These are phyloP conservation scores for Nasonia oneida DNA, from an alignment of 2,888 invertebrate species.

Conservation along the genomic window DNA sequence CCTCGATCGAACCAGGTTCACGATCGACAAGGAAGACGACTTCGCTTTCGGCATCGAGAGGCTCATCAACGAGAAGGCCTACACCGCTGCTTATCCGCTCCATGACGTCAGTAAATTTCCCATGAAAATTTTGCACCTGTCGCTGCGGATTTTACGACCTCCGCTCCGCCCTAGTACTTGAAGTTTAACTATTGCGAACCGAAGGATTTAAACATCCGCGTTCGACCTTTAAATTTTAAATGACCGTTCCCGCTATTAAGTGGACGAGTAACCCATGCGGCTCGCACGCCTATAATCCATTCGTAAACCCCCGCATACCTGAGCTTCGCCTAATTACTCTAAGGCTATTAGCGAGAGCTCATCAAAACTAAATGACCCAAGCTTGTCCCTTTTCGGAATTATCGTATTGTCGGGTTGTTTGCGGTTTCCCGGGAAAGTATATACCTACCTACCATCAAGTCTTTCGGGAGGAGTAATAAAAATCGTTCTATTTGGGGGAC, in stretches of 20 bases:
- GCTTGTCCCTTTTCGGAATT: neutral
- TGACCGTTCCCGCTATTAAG: neutral
- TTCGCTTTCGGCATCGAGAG: slow-evolving; percentile 91
- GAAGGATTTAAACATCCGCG: neutral
- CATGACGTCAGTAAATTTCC: slow-evolving; percentile 86
- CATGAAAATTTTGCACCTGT: neutral
- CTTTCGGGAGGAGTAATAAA: neutral
- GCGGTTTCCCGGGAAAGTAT: neutral
- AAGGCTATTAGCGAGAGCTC: neutral
- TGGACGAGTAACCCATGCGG: neutral
- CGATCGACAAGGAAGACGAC: slow-evolving; percentile 83
- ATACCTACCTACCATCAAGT: neutral
- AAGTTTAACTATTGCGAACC: neutral
- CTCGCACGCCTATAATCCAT: neutral
- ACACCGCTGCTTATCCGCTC: slow-evolving; percentile 91
- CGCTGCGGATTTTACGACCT: neutral
- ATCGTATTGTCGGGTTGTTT: neutral
- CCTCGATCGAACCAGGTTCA: slow-evolving; percentile 92
- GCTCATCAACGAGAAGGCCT: slow-evolving; percentile 86
- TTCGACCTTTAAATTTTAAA: slow-evolving; percentile 31
- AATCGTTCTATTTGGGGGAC: neutral
- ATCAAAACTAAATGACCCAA: neutral
- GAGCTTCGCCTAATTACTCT: neutral
- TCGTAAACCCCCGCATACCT: neutral
- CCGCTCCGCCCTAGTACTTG: neutral